phyloP scores from a whole-genome alignment of 1,140 invertebrate species.

The Asbolus verrucosus region DNA sequence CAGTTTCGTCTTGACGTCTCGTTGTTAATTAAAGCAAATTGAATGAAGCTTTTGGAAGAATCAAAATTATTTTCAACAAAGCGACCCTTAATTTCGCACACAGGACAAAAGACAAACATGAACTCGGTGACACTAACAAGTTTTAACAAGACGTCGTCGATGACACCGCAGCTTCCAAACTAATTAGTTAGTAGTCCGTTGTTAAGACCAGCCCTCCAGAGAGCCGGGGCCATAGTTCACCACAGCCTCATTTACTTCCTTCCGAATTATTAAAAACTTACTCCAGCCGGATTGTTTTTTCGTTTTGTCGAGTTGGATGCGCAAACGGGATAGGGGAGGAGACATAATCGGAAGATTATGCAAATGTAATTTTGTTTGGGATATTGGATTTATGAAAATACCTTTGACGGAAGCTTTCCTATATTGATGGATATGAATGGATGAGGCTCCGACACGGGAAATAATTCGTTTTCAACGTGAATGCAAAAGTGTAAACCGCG shows the following conservation, averaged over 20 bases:
- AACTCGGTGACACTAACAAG: slow-evolving; percentile 16
- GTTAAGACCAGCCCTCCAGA: background rate
- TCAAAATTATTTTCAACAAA: slow-evolving; percentile 29
- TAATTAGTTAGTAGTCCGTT: slow-evolving; percentile 2
- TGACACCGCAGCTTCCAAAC: slow-evolving; percentile 4
- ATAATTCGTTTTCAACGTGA: slow-evolving; percentile 10
- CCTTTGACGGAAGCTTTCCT: slow-evolving; percentile 49
- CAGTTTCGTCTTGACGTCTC: slow-evolving; percentile 6
- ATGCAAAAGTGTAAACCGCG: background rate
- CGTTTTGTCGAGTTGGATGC: background rate
- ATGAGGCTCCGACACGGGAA: slow-evolving; percentile 5
- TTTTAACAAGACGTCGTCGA: slow-evolving; percentile 10
- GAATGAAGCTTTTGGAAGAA: slow-evolving; percentile 7
- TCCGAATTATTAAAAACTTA: background rate
- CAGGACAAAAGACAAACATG: slow-evolving; percentile 4
- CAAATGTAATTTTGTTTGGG: slow-evolving; percentile 64
- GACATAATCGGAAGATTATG: slow-evolving; percentile 63
- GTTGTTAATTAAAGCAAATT: slow-evolving; percentile 34
- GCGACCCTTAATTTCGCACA: slow-evolving; percentile 5
- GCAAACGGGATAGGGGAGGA: slow-evolving; percentile 21
- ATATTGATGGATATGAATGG: slow-evolving; percentile 55
- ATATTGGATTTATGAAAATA: slow-evolving; percentile 64
- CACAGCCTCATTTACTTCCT: background rate
- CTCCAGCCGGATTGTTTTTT: background rate
- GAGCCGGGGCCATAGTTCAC: background rate